Conservation (phyloP, 2,888 invertebrate genomes). For the Cylloceria caligata region DNA sequence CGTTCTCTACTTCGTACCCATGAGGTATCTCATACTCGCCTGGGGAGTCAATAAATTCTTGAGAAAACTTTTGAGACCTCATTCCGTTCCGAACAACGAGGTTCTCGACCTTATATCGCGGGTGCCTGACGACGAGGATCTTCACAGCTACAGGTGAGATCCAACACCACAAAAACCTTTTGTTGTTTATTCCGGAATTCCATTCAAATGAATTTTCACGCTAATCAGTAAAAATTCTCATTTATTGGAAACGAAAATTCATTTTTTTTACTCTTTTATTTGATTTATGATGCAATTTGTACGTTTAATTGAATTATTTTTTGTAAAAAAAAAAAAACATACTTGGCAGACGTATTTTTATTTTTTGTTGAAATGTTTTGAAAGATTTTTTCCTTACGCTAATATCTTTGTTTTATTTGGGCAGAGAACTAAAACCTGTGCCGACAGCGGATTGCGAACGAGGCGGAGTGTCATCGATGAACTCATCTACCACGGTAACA, state of each 20-base stretch:
- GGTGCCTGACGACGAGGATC: conserved; percentile 96
- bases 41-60: conserved; percentile 99
- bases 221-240: too few species aligned
- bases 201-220: too few species aligned
- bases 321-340: too few species aligned
- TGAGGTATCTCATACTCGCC: conserved; percentile 94
- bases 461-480: conserved; percentile 71
- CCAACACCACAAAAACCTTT: background rate
- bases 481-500: conserved; percentile 68
- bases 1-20: conserved; percentile 95
- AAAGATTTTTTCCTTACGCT: conserved; percentile 40
- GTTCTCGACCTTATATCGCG: conserved; percentile 96
- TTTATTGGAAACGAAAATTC: too few species aligned
- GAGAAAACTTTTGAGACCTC: conserved; percentile 95
- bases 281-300: too few species aligned
- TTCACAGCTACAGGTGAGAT: conserved; percentile 88
- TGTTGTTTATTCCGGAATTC: background rate
- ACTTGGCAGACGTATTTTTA: too few species aligned
- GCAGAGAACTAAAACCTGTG: conserved; percentile 89
- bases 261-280: too few species aligned
- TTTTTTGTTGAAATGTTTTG: too few species aligned
- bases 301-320: too few species aligned
- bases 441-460: conserved; percentile 85
- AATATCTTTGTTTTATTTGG: conserved; percentile 37
- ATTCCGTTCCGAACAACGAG: conserved; percentile 98